Evolutionary conservation across 2,888 invertebrate genomes (phyloP).

Genomic region (Nebria brevicollis): DNA sequence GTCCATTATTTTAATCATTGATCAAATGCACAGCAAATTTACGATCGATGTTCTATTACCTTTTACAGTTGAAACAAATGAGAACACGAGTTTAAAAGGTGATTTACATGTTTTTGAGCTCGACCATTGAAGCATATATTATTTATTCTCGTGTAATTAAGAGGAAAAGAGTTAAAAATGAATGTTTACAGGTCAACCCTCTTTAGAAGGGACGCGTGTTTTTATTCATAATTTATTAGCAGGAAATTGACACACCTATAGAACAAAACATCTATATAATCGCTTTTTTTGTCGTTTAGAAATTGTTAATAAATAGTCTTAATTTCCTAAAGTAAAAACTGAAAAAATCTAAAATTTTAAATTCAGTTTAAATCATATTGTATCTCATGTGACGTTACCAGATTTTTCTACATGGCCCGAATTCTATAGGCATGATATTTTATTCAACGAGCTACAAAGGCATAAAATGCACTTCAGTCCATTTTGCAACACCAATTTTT

Average conservation of each 20-base stretch:
- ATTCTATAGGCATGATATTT: neutral
- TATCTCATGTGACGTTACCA: too few relatives aligned
- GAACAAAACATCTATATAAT: neutral
- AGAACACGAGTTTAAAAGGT: neutral
- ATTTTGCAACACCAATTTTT: neutral
- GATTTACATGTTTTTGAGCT: neutral
- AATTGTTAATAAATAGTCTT: neutral
- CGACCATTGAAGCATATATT: neutral
- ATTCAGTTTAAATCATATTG: too few relatives aligned
- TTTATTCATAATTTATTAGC: slow-evolving; percentile 13
- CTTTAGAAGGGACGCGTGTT: neutral
- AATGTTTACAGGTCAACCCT: slow-evolving; percentile 2
- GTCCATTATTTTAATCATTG: neutral
- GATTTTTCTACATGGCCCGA: too few relatives aligned
- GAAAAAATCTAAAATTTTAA: too few relatives aligned
- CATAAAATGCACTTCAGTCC: neutral
- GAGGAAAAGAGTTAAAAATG: slow-evolving; percentile 12
- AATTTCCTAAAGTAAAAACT: too few relatives aligned
- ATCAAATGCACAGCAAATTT: neutral
- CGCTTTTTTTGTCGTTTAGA: neutral
- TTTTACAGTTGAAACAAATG: neutral
- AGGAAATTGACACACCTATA: slow-evolving; percentile 14
- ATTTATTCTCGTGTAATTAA: slow-evolving; percentile 8
- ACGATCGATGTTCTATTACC: neutral
- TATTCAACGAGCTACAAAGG: neutral